Base-by-base conservation (phyloP, 2,113 vertebrate species). In the Passer montanus region DNA sequence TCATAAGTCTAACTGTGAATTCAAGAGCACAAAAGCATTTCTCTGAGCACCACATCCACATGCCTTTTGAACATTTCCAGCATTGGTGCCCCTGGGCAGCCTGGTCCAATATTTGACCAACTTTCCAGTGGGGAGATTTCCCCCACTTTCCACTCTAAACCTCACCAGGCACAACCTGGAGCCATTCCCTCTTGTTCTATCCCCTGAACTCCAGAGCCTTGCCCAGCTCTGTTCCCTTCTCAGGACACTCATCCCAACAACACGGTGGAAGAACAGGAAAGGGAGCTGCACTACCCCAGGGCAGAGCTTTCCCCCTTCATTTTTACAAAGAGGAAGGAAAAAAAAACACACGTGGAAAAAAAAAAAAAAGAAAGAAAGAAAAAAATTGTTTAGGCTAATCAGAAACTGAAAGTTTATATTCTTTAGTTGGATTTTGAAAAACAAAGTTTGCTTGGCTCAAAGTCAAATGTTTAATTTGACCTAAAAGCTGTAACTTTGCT, bases 201-300 rank as follows among this genome's bases (percentile, higher is more conserved):
- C 15, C 28, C 56, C 13, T 63, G 21, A 58, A 22, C 50, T 66
- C 86, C 76, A 44, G 33, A 23, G 21, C 26, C 43, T 49, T 73
- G 11, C 26, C 58, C 67, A 73, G 35, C 50, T 66, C 50, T 6
- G 3, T 35, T 56, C 21, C 7, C 35, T 56, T 72, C 75, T 47
- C 58, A 58, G 59, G 58, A 49, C 2, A 1, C 31, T 73, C 37
- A 73, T 44, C 23, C 23, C 27, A 37, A 26, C 17, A 53, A 31
- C n/a, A 37, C 23, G 15, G 10, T 20, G 1, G 2, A 82, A 46
- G 10, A 52, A 30, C 0, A 2, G 53, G n/a, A 3, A 5, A 27
- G 26, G 19, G 31, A 73, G 8, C 24, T 68, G 21, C 64, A 9
- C 14, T 50, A 22, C 15, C 18, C 23, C 43, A 53, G n/a, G 37